These are phyloP conservation scores for Okapia johnstoni DNA, from an alignment of 2,113 vertebrate genomes.

Conservation along the genomic window DNA sequence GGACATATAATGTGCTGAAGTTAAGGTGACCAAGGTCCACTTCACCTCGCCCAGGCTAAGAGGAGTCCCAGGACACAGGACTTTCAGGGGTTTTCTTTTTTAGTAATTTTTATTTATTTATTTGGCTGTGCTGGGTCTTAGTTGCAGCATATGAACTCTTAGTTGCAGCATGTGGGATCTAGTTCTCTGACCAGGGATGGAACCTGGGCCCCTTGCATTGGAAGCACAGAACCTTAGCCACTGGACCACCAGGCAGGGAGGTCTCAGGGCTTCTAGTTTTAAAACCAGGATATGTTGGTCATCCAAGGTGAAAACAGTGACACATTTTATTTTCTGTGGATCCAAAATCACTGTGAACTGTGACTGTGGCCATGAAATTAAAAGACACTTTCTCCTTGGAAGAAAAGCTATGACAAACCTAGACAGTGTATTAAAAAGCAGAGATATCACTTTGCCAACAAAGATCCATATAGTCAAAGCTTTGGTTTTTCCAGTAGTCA, in stretches of 20 bases:
- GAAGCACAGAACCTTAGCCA: neutral
- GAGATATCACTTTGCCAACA: neutral
- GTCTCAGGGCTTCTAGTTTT: neutral
- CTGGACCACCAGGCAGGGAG: neutral
- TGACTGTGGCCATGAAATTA: neutral
- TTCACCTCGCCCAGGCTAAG: neutral
- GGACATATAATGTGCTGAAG: neutral
- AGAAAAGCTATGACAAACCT: neutral
- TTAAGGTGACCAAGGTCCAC: neutral
- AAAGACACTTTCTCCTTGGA: neutral
- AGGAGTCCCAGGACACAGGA: neutral
- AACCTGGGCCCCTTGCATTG: neutral
- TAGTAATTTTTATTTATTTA: neutral
- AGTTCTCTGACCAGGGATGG: neutral
- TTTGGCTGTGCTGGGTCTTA: neutral
- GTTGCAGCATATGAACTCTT: no score
- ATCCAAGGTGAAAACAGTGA: neutral
- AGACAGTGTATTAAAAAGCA: neutral
- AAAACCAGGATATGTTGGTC: neutral
- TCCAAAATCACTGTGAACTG: neutral
- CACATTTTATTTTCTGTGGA: neutral
- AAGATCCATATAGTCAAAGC: neutral
- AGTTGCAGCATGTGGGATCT: neutral
- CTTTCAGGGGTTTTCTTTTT: neutral
- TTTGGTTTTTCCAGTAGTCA: neutral